These are phyloP conservation scores for Rhizoglyphus robini DNA, from an alignment of 1,140 invertebrate genomes.

Conservation along the genomic window DNA sequence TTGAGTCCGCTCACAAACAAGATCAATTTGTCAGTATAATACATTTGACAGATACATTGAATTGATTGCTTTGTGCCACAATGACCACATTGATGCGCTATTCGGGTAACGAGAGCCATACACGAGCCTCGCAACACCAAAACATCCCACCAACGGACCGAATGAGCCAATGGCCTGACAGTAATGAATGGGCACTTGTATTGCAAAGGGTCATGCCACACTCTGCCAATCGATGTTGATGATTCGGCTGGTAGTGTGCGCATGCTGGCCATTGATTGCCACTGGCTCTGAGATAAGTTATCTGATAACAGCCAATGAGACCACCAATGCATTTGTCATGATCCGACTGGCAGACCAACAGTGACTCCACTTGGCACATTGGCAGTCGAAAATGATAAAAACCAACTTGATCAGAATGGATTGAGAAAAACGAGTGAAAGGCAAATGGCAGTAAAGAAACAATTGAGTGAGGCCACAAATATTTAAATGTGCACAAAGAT, in stretches of 20 bases:
- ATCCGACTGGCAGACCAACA: neutral
- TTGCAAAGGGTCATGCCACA: slow-evolving; percentile 2
- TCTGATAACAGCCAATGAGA: neutral
- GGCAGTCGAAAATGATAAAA: neutral
- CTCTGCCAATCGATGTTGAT: neutral
- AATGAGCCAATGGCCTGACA: slow-evolving; percentile 8
- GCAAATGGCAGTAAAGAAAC: neutral
- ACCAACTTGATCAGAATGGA: neutral
- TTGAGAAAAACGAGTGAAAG: neutral
- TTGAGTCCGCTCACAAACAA: no score
- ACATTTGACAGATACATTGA: slow-evolving; percentile 13
- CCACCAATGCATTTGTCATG: slow-evolving; percentile 12
- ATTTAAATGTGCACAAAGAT: no score
- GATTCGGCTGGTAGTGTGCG: neutral
- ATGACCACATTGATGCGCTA: neutral
- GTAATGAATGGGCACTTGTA: slow-evolving; percentile 11
- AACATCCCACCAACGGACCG: neutral
- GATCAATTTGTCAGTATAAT: neutral
- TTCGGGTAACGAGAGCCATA: neutral
- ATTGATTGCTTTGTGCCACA: slow-evolving; percentile 1
- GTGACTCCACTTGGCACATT: neutral
- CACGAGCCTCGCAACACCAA: neutral
- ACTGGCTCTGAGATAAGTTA: neutral
- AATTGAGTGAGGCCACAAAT: neutral
- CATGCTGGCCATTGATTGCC: neutral